phyloP scores from a whole-genome alignment of 2,797 vertebrate species.

The Micrastur ruficollis region DNA sequence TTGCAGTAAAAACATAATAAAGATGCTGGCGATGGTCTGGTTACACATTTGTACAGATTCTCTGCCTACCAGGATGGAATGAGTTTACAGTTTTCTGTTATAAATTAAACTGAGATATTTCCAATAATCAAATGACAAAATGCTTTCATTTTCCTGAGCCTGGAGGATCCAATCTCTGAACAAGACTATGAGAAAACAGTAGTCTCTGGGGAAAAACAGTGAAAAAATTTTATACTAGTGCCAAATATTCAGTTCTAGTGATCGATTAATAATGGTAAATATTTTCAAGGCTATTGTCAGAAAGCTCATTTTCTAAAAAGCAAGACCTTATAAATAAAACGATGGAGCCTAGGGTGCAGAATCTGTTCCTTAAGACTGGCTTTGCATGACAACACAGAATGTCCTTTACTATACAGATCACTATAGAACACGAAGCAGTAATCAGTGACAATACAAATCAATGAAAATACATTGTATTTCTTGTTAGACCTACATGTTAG shows the following conservation, averaged over 20 bases:
- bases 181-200: background rate
- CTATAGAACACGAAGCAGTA: background rate
- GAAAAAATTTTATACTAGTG: background rate
- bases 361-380: background rate
- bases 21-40: background rate
- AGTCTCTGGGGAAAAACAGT: background rate
- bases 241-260: background rate
- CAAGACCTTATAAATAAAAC: background rate
- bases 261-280: slow-evolving; percentile 7
- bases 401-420: slow-evolving; percentile 24
- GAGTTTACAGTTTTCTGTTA: background rate
- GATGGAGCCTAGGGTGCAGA: background rate
- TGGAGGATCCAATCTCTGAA: background rate
- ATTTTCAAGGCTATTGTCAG: slow-evolving; percentile 9
- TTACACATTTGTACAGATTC: background rate
- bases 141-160: background rate
- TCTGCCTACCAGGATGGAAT: background rate
- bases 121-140: slow-evolving; percentile 3
- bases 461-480: slow-evolving; percentile 58
- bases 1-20: background rate
- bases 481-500: slow-evolving; percentile 30
- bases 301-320: slow-evolving; percentile 9
- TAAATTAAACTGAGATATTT: slow-evolving; percentile 15
- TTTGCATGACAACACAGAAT: slow-evolving; percentile 17
- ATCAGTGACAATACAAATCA: slow-evolving; percentile 52